Evolutionary conservation across 2,888 invertebrate species (phyloP), one percentile per base, ranked within the genome.

Genomic region (Apodemia mormo): DNA sequence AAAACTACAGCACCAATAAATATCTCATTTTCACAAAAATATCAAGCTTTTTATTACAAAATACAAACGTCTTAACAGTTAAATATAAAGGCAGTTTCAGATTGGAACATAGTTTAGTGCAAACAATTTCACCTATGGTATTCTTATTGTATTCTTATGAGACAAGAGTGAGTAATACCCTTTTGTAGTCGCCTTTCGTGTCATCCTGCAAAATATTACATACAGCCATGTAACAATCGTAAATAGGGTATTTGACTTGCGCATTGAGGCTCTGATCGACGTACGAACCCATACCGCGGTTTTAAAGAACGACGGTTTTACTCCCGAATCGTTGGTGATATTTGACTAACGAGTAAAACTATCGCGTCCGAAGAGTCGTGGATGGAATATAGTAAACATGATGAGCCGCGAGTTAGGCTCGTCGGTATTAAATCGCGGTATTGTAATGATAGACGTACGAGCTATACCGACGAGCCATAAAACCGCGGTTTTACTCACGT

Each of bases 181-280:
- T 94, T 90, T 94, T 94, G 93, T 95, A 96, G 92, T 96, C 96
- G 70, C 96, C 96, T 81, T 95, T 95, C 79, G 95, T 92, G 89
- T 96, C 96, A 82, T 95, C 95, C 95, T 95, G 94, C 84, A 94
- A 94, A 90, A 85, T 84, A 88, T 88, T 85, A 89, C 85, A 90
- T 86, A 85, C 85, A 82, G 86, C 85, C 78, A 79, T 77, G 77
- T 76, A 76, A 76, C 70, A 72, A 72, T 33, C 67, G 66, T 68
- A 68, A 49, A 58, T 58, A 68, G 58, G 45, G 43, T 45, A 58
- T 58, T 58, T 58, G 56, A 45, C 61, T 61, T 45, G 45, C 45
- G 12, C 12, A 12, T 45, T 49, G 22, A 22, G 22, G 22, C 22
- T 22, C 22, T 22, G 22, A 22, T 22, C 22, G 22, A 22, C 22